A percentile compares a stretch with the other conserved stretches of the same genome.
Evolutionary conservation across 1,140 invertebrate species (phyloP).

Genomic region (Drosophila nasuta): DNA sequence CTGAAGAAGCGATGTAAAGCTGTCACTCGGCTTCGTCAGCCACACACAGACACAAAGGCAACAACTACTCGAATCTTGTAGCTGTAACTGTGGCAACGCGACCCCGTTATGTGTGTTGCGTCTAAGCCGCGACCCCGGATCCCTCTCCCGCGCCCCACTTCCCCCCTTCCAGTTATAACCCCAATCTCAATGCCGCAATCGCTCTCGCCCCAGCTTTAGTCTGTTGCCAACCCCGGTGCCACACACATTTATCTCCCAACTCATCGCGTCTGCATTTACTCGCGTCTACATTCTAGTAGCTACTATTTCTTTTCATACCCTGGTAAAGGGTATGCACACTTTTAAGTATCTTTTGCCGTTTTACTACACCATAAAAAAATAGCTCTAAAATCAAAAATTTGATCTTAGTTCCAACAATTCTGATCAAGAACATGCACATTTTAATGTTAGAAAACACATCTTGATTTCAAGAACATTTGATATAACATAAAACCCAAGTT

Average conservation of each 20-base stretch:
- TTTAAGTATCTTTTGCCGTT: background rate
- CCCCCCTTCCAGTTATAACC: background rate
- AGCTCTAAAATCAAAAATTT: too few relatives aligned
- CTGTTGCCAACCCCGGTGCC: background rate
- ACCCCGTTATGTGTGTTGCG: background rate
- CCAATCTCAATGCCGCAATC: slow-evolving; percentile 10
- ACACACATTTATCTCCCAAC: slow-evolving; percentile 11
- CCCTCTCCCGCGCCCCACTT: too few relatives aligned
- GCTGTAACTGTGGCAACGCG: background rate
- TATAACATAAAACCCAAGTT: too few relatives aligned
- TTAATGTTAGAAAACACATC: too few relatives aligned
- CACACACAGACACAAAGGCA: slow-evolving; percentile 14
- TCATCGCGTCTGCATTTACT: slow-evolving; percentile 20
- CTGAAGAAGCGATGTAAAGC: background rate
- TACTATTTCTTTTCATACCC: background rate
- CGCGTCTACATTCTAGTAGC: slow-evolving; percentile 15
- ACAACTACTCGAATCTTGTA: too few relatives aligned
- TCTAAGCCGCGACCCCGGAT: background rate
- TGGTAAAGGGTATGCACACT: background rate
- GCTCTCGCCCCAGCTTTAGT: background rate
- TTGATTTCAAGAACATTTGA: too few relatives aligned
- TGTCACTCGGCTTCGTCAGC: slow-evolving; percentile 40
- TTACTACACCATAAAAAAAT: background rate
- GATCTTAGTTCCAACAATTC: too few relatives aligned
- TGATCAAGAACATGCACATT: too few relatives aligned